Evolutionary conservation across 2,888 invertebrate species (phyloP).

Genomic region (Tachina lurida): DNA sequence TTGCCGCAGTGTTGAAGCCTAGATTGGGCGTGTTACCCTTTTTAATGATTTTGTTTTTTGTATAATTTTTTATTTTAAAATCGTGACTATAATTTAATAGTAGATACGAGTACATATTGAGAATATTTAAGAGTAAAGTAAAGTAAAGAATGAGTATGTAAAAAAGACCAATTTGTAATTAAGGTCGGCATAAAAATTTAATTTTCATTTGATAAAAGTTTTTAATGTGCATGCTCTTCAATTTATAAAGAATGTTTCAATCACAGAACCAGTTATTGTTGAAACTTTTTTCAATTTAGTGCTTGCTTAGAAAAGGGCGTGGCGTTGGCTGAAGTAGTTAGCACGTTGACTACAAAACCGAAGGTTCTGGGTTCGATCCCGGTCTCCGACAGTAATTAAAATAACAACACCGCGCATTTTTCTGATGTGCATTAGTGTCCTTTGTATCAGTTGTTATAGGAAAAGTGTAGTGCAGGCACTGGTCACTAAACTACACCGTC

Average conservation of each 20-base stretch:
- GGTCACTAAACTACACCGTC: no score
- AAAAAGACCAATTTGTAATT: background rate
- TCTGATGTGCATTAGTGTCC: no score
- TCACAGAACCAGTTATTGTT: no score
- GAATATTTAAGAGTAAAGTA: background rate
- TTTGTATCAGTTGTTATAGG: no score
- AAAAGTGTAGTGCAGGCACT: no score
- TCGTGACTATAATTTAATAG: conserved; percentile 15
- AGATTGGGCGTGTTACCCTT: conserved; percentile 20
- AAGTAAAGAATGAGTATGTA: background rate
- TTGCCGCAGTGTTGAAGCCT: conserved; percentile 3
- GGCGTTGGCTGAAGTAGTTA: no score
- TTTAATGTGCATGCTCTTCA: background rate
- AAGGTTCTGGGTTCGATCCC: no score
- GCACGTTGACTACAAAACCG: no score
- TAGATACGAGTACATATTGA: background rate
- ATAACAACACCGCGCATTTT: no score
- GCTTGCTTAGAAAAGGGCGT: no score
- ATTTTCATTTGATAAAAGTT: background rate
- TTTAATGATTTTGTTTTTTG: background rate
- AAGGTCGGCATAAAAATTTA: background rate
- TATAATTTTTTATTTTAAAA: background rate
- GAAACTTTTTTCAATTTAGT: no score
- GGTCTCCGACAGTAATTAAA: no score
- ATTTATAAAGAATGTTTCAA: background rate